These are phyloP conservation scores for Pandemis corylana DNA, from an alignment of 2,888 invertebrate species.

Conservation along the genomic window DNA sequence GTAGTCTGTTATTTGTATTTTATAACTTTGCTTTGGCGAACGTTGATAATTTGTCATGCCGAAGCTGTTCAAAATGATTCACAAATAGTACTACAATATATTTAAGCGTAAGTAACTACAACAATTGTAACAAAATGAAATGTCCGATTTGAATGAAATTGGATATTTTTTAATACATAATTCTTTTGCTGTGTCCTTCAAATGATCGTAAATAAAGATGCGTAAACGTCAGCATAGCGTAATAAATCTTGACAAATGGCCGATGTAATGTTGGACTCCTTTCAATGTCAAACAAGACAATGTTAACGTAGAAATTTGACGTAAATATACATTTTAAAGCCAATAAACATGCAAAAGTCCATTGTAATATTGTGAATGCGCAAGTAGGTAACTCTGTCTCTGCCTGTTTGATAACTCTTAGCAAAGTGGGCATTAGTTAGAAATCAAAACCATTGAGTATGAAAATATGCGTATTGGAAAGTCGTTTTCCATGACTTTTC, in stretches of 20 bases:
- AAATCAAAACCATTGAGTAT: too few species aligned
- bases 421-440: background rate
- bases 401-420: too few species aligned
- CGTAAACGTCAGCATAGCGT: conserved; percentile 18
- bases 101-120: background rate
- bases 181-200: conserved; percentile 16
- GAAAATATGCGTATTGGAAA: too few species aligned
- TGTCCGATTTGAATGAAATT: background rate
- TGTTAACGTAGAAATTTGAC: conserved; percentile 2
- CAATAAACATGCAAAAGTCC: background rate
- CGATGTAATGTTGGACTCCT: conserved; percentile 26
- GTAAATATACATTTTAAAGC: background rate
- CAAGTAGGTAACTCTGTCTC: background rate
- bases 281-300: conserved; percentile 34
- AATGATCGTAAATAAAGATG: conserved; percentile 21
- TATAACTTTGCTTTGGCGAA: too few species aligned
- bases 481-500: too few species aligned
- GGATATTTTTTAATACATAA: conserved; percentile 4
- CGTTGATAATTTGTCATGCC: too few species aligned
- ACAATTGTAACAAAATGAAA: background rate
- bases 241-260: conserved; percentile 31
- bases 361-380: background rate
- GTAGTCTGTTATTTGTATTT: too few species aligned
- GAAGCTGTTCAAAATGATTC: background rate
- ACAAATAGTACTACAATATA: background rate